phyloP scores from a whole-genome alignment of 1,140 invertebrate genomes.

The Caerostris darwini region DNA sequence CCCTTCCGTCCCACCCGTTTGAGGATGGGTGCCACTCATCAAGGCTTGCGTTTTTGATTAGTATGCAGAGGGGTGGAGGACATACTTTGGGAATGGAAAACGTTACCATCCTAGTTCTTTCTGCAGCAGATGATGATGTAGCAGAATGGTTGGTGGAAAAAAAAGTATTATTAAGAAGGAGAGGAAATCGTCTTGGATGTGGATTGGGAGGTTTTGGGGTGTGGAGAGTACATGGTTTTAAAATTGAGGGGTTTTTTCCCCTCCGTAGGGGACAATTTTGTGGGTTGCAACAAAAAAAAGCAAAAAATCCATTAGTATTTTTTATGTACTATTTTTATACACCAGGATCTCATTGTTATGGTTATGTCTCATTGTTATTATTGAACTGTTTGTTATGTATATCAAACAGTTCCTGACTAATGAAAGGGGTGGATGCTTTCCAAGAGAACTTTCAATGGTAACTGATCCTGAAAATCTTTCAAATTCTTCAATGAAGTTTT shows the following conservation, averaged over 20 bases:
- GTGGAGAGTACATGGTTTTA: neutral
- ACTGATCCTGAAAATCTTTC: no score
- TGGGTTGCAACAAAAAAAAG: no score
- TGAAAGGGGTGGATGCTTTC: no score
- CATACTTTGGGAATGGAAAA: neutral
- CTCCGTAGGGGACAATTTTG: no score
- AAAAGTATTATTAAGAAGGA: neutral
- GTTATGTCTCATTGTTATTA: no score
- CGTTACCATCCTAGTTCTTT: neutral
- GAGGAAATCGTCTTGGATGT: neutral
- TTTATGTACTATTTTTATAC: no score
- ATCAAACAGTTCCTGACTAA: no score
- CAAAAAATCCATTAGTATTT: no score
- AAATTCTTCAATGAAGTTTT: no score
- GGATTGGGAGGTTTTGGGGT: neutral
- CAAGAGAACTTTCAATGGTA: no score
- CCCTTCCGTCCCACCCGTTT: neutral
- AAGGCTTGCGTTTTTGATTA: constrained; percentile 5
- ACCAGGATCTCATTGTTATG: no score
- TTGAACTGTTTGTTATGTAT: no score
- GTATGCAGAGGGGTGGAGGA: neutral
- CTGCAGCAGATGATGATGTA: neutral
- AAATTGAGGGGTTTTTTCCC: neutral
- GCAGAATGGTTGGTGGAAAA: neutral
- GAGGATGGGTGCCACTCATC: neutral